Base-by-base conservation (phyloP, 2,797 vertebrate species). In the Eremophila alpestris region DNA sequence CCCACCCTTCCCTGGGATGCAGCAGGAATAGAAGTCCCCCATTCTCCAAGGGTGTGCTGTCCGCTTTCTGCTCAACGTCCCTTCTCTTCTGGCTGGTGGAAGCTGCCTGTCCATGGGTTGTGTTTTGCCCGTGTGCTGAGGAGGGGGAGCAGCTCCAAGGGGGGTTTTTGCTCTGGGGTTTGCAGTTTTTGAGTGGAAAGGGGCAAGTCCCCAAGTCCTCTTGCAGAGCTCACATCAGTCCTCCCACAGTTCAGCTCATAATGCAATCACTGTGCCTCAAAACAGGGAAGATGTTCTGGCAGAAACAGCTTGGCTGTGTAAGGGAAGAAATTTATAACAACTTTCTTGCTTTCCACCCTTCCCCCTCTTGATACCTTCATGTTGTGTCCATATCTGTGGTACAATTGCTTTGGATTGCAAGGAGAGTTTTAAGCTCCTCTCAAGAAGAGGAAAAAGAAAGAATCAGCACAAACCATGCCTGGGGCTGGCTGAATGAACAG, bases 41-140 rank as follows among this genome's bases (percentile, higher is more conserved):
- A 0, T 73, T 73, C 40, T 87, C 30, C 13, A 10, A 36, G 19
- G 70, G 48, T 58, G 70, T 52, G 23, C 38, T 41, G 4, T 9
- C 56, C 77, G 55, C 56, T 90, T 73, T 65, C 59, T 77, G 64
- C 52, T 10, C 52, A 45, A 10, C 49, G 11, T 62, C 55, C 2
- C 22, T 59, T 79, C 51, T 58, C 45, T 65, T 74, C 51, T 0
- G 0, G 13, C 60, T 62, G 4, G 0, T 48, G 82, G 26, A n/a
- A 63, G 26, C 27, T 74, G 56, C 52, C n/a, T 43, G 32, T 14
- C 52, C 23, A 0, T 23, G 48, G 29, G 36, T 13, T 73, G 41
- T 0, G 1, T 52, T 93, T 65, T 34, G 6, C 3, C 38, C 23
- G 13, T 3, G 20, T 49, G 41, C 9, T 77, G 83, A 63, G 62